Percentiles rank a stretch among this genome's conserved stretches.
Conservation (phyloP, 1,140 invertebrate genomes). For the Spodoptera litura region DNA sequence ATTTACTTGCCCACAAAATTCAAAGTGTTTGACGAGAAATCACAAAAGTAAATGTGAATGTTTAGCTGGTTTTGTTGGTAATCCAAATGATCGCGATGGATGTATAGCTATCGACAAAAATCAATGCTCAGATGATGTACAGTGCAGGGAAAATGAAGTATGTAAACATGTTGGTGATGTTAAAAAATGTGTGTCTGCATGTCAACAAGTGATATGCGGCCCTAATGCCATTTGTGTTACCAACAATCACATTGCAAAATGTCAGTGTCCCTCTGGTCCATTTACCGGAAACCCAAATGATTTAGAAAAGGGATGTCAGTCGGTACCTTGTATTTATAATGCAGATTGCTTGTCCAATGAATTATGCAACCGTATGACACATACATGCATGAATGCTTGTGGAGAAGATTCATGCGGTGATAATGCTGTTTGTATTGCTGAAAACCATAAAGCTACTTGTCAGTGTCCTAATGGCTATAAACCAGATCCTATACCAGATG, state of each 20-base stretch:
- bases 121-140: slow-evolving; percentile 91
- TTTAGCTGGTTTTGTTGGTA: slow-evolving; percentile 92
- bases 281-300: slow-evolving; percentile 95
- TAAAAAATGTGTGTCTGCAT: slow-evolving; percentile 91
- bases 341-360: slow-evolving; percentile 92
- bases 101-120: slow-evolving; percentile 91
- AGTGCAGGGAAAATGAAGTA: slow-evolving; percentile 93
- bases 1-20: slow-evolving; percentile 94
- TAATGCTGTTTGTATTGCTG: slow-evolving; percentile 95
- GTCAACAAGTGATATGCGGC: slow-evolving; percentile 91
- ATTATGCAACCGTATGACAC: slow-evolving; percentile 92
- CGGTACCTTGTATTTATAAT: slow-evolving; percentile 94
- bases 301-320: slow-evolving; percentile 89
- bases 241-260: slow-evolving; percentile 95
- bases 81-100: slow-evolving; percentile 95
- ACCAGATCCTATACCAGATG: slow-evolving; percentile 92
- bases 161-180: slow-evolving; percentile 87
- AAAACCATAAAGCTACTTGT: slow-evolving; percentile 93
- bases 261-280: slow-evolving; percentile 94
- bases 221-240: slow-evolving; percentile 94
- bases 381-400: slow-evolving; percentile 94
- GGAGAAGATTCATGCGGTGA: slow-evolving; percentile 93
- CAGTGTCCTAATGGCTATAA: slow-evolving; percentile 94
- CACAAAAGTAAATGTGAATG: slow-evolving; percentile 94
- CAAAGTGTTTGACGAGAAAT: slow-evolving; percentile 91